A percentile compares a stretch with the other conserved stretches of the same genome.
These are phyloP conservation scores for Clepsis dumicolana DNA, from an alignment of 2,888 invertebrate genomes.

Conservation along the genomic window DNA sequence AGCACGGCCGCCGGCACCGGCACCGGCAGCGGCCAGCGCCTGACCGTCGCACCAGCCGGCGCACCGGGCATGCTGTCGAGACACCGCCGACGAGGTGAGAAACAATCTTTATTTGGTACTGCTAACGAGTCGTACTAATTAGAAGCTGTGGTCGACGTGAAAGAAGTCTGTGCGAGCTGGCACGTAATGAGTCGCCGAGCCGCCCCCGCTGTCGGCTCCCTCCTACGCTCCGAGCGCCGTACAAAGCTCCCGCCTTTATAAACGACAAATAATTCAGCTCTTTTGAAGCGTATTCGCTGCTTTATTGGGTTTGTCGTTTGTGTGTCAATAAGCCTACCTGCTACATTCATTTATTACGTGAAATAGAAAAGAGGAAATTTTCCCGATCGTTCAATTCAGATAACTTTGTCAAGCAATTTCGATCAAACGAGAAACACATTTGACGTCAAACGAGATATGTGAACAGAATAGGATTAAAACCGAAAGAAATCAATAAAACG, in stretches of 20 bases:
- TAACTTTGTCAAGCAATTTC: conserved; percentile 37
- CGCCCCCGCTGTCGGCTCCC: conserved; percentile 12
- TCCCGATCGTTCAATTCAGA: conserved; percentile 36
- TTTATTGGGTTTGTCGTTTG: conserved; percentile 46
- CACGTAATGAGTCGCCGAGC: conserved; percentile 45
- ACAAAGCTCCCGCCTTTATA: conserved; percentile 33
- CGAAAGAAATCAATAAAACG: conserved; percentile 8
- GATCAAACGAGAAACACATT: conserved; percentile 35
- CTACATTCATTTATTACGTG: conserved; percentile 24
- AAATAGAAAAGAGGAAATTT: conserved; percentile 37
- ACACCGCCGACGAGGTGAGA: background rate
- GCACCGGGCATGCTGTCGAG: background rate
- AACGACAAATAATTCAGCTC: conserved; percentile 40
- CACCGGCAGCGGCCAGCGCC: background rate
- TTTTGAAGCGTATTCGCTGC: conserved; percentile 36
- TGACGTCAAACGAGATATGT: conserved; percentile 28
- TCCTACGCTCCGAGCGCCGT: conserved; percentile 16
- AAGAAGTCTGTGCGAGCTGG: conserved; percentile 40
- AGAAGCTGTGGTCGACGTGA: conserved; percentile 44
- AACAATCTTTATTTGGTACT: conserved; percentile 35
- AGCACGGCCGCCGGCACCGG: conserved; percentile 50
- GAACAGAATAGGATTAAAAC: conserved; percentile 26
- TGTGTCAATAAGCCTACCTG: conserved; percentile 44
- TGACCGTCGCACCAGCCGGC: conserved; percentile 20
- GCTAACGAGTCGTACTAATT: conserved; percentile 46